Evolutionary conservation across 2,113 vertebrate species (phyloP), one percentile per base, ranked within the genome.

Genomic region (Psophia crepitans): DNA sequence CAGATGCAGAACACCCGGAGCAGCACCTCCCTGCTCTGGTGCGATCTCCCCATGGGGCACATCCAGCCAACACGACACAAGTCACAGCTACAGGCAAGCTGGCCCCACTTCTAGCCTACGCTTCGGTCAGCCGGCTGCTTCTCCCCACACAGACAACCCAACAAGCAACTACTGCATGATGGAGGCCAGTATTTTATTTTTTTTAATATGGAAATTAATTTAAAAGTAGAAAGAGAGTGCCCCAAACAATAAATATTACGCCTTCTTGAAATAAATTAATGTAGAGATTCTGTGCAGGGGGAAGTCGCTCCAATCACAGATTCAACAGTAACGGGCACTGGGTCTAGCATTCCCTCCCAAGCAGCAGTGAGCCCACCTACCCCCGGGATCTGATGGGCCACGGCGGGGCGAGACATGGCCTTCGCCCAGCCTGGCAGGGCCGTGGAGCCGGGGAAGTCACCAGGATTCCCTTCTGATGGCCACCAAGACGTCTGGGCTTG

Each of bases 181-280:
- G 57, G 70, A 96, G 92, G 95, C 87, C 92, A 96, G 86, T 65
- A 60, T 71, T 96, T 93, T 81, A 75, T 79, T 91, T 84, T 88
- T 84, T 75, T 89, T 94, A 84, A 92, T 54, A 92, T 3, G 84
- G 91, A 96, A 94, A 85, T 95, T 82, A 97, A 96, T 86, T 97
- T 92, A 87, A 95, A 94, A 96, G 78, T 91, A 94, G 95, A 97
- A 96, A 94, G 87, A 79, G 81, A 93, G 70, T 94, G 69, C 63
- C 91, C 96, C 97, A 95, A 95, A 97, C 90, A 98, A 98, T 98
- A 98, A 98, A 98, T 98, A 98, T 80, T 97, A 96, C 5, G 90
- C 85, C 94, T 97, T 84, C 88, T 93, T 94, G 97, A 98, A 98
- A 98, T 98, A 98, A 98, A 98, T 98, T 98, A 98, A 98, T 14